Evolutionary conservation across 23 tunicate species (phyloP), one percentile per base, ranked within the genome.

Genomic region (Diplosoma virens): DNA sequence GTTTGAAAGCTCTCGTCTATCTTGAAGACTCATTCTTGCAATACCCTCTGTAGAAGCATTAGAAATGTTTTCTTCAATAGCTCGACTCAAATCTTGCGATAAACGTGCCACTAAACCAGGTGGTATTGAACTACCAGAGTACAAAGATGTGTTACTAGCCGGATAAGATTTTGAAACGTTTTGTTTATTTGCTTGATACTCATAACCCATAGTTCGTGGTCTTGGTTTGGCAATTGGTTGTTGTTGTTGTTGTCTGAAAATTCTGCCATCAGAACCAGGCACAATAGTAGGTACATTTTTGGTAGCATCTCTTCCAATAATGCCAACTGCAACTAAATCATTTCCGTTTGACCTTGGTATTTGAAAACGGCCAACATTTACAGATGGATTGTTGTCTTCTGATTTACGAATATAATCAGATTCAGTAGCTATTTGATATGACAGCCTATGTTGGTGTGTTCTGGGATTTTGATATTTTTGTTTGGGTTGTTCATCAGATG

Each of bases 391-490:
- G 21, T 67, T 52, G 6, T 26, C 23, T 0, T 79, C 60, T 2
- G 61, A 33, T 14, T 47, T 30, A 2, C 74, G 21, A 24, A 71
- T 6, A 25, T 81, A 32, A 41, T 70, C 64, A 17, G 72, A 33
- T 59, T 47, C 58, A 45, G 97, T 90, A 33, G 97, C 97, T n/a
- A 84, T 64, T 63, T 90, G 97, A 50, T 90, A 90, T 34, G 97
- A 90, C 34, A 45, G 82, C 30, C 97, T 65, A 47, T 90, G 83
- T 11, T 67, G 74, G 9, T 47, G 45, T 22, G 33, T 46, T 48
- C 71, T 45, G 37, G 79, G 66, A 17, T 75, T 65, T 0, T 33
- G 70, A 27, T 37, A 31, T 54, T 30, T 53, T 11, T 67, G 28
- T 67, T 59, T 84, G 5, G 90, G 22, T 32, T 73, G 25, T 24